phyloP scores from a whole-genome alignment of 2,113 vertebrate species.

The Stercorarius parasiticus region DNA sequence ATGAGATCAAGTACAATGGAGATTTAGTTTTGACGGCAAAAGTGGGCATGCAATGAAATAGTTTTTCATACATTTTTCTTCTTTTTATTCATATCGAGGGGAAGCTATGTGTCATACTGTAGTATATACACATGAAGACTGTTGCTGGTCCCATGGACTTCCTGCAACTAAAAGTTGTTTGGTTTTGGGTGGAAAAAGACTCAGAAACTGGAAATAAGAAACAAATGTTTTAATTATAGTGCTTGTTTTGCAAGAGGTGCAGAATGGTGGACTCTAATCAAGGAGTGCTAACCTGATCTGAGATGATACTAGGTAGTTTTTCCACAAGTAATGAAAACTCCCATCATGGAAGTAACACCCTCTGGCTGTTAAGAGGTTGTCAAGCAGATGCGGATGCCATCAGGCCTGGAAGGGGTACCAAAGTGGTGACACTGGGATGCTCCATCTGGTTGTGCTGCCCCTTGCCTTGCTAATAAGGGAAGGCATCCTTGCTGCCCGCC shows the following conservation, averaged over 20 bases:
- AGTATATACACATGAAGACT: not conserved
- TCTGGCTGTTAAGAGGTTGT: not conserved
- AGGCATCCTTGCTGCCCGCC: accelerated
- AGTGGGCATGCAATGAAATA: too few relatives aligned
- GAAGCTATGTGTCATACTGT: not conserved
- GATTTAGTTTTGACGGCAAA: not conserved
- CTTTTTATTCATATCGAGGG: not conserved
- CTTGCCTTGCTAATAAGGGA: not conserved
- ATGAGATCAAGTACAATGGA: accelerated
- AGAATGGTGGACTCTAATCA: not conserved
- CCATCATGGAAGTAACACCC: accelerated
- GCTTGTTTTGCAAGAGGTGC: not conserved
- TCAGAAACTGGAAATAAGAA: not conserved
- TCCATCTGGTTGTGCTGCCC: not conserved
- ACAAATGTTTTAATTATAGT: not conserved
- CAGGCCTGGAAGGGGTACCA: not conserved
- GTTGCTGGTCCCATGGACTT: not conserved
- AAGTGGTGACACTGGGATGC: accelerated
- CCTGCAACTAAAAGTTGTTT: not conserved
- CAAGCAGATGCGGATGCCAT: not conserved
- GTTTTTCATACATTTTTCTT: not conserved
- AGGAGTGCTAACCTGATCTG: not conserved
- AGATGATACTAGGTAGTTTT: not conserved
- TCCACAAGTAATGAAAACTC: not conserved
- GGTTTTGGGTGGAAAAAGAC: not conserved